Evolutionary conservation across 2,888 invertebrate species (phyloP), one percentile per base, ranked within the genome.

Genomic region (Ophioninae sp.): DNA sequence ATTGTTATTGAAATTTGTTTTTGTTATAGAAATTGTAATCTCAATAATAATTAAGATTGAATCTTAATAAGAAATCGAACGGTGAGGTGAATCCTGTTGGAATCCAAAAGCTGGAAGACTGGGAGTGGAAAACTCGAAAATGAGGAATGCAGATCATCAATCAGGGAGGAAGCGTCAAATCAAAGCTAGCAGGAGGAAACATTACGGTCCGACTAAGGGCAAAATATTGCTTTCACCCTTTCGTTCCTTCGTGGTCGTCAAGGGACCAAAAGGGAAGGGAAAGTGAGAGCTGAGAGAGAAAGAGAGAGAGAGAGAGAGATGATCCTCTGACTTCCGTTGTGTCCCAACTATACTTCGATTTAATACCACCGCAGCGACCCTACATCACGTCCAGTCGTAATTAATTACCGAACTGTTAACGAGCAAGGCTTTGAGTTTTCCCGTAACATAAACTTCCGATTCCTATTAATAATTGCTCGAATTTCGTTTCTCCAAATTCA

Each of bases 111-210:
- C 7, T 50, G 59, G 30, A 62, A 7, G 79, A 75, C 72, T n/a
- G 73, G 61, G 72, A 72, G 23, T 21, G 23, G 68, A 84, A 81
- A 79, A 79, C 72, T 82, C 44, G 85, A 82, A 85, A 83, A 83
- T 82, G 81, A 84, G 84, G 62, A 78, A 85, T 78, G 74, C 73
- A 76, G 86, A 92, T 91, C 92, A 92, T 92, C 92, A 92, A 92
- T 92, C 92, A 91, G 92, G 91, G 90, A 89, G 91, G 90, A 91
- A 91, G 90, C 91, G 91, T 92, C 90, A 90, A 92, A 91, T 92
- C 92, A 92, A 92, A 92, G 89, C 90, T 88, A 88, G 91, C 90
- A 17, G 50, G 13, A 5, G 17, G 73, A 80, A 84, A 73, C 80
- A 21, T 21, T 59, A 20, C 2, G 67, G 76, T 72, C 78, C 76